A percentile compares a stretch with the other conserved stretches of the same genome.
Conservation (phyloP, 1,140 invertebrate species). For the Panagrolaimus sp. region DNA sequence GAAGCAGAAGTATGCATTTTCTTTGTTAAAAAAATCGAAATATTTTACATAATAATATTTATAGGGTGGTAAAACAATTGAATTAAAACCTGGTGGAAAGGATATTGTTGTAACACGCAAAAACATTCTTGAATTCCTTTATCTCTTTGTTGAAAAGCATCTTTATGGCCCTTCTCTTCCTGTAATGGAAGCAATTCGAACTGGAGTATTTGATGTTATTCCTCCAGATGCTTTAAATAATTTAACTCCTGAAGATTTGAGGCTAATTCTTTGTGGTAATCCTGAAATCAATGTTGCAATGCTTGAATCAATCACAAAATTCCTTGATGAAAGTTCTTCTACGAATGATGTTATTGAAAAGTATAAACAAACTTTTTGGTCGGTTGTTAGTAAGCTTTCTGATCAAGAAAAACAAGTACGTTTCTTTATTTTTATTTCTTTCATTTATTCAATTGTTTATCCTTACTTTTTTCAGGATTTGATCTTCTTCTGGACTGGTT, state of each 20-base stretch:
- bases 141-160: conserved; percentile 88
- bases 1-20: background rate
- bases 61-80: conserved; percentile 55
- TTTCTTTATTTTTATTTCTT: conserved; percentile 23
- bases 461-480: conserved; percentile 48
- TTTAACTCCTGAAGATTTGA: conserved; percentile 87
- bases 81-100: conserved; percentile 80
- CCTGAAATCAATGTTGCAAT: conserved; percentile 78
- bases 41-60: conserved; percentile 70
- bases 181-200: conserved; percentile 81
- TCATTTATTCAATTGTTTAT: conserved; percentile 33
- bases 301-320: conserved; percentile 91
- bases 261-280: conserved; percentile 89
- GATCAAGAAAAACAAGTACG: conserved; percentile 86
- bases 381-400: conserved; percentile 97
- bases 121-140: conserved; percentile 96
- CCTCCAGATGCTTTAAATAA: conserved; percentile 80
- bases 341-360: conserved; percentile 73
- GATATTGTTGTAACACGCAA: conserved; percentile 81
- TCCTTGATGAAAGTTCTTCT: conserved; percentile 89
- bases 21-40: conserved; percentile 73
- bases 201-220: conserved; percentile 91
- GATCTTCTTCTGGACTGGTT: conserved; percentile 99
- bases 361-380: conserved; percentile 98
- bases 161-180: conserved; percentile 91